Evolutionary conservation across 2,113 vertebrate genomes (phyloP), one percentile per base, ranked within the genome.

Genomic region (Mus pahari): DNA sequence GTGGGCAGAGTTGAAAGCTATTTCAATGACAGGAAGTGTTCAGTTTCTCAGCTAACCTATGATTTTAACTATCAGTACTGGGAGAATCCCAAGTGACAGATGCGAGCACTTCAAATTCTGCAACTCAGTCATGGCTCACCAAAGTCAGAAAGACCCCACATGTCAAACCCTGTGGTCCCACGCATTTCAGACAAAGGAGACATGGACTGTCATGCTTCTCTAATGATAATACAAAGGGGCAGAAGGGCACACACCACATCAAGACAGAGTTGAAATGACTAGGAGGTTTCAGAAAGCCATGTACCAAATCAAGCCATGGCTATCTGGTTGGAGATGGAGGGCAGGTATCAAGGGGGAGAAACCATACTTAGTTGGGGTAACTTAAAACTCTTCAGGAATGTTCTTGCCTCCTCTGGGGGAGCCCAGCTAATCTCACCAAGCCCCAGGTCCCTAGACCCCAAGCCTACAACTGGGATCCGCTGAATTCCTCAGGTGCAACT

Each of bases 51-150:
- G 55, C 33, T 31, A 64, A 42, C 48, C 55, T 68, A 45, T 70
- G 48, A 79, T 92, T 74, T 78, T 82, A 83, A 45, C 60, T 84
- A 50, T 70, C 71, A 55, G 66, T 53, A 88, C n/a, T 86, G 75
- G 70, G 92, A 88, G 60, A 93, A 64, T 75, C 50, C 11, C 0
- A 22, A 86, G 50, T 62, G 92, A 58, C 1, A 5, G 19, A 16
- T 33, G 8, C 0, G 42, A 91, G 26, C 4, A 10, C 1, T 77
- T 39, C 78, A 58, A 60, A 58, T 3, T 68, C 58, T n/a, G 0
- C 14, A 78, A 81, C 55, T n/a, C 84, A 92, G 48, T 28, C 73
- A 50, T 60, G 78, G 73, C 66, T 11, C 58, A 36, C 3, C 14
- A 22, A 6, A 86, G 58, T 24, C 7, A 53, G 6, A 71, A 87